A percentile compares a stretch with the other conserved stretches of the same genome.
These are phyloP conservation scores for Hippoglossus stenolepis DNA, from an alignment of 2,113 vertebrate genomes.

Conservation along the genomic window DNA sequence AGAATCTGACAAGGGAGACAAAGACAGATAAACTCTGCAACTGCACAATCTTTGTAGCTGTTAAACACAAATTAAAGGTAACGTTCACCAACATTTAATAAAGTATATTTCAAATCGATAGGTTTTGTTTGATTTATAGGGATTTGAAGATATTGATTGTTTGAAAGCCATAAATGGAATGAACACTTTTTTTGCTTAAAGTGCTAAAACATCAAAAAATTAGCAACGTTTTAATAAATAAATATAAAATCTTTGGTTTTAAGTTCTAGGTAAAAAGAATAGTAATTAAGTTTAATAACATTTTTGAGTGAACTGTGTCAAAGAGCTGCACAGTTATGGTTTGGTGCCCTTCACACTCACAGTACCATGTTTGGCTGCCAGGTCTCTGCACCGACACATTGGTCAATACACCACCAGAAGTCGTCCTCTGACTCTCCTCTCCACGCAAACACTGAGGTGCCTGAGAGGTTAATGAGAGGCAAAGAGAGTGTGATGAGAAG, in stretches of 20 bases:
- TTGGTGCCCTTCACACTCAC: neutral
- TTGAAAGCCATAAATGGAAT: no score
- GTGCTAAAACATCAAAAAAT: no score
- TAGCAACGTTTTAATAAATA: no score
- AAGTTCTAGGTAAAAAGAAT: no score
- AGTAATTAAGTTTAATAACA: neutral
- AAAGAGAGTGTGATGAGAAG: neutral
- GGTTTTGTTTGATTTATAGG: no score
- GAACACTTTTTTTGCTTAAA: no score
- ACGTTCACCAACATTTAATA: neutral
- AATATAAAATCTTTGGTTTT: no score
- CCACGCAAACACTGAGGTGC: constrained; percentile 94
- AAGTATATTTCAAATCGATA: no score
- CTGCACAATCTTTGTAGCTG: neutral
- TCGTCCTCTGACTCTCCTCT: constrained; percentile 95
- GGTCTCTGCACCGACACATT: constrained; percentile 88
- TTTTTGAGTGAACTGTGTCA: neutral
- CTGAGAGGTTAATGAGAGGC: constrained; percentile 69
- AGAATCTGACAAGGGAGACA: constrained; percentile 84
- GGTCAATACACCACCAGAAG: constrained; percentile 99
- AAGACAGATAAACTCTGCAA: neutral
- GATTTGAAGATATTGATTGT: no score
- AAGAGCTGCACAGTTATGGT: no score
- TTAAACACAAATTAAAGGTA: neutral
- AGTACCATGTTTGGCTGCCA: constrained; percentile 97